These are phyloP conservation scores for Rugalucina vietnamica DNA, from an alignment of 2,888 invertebrate genomes.

Conservation along the genomic window DNA sequence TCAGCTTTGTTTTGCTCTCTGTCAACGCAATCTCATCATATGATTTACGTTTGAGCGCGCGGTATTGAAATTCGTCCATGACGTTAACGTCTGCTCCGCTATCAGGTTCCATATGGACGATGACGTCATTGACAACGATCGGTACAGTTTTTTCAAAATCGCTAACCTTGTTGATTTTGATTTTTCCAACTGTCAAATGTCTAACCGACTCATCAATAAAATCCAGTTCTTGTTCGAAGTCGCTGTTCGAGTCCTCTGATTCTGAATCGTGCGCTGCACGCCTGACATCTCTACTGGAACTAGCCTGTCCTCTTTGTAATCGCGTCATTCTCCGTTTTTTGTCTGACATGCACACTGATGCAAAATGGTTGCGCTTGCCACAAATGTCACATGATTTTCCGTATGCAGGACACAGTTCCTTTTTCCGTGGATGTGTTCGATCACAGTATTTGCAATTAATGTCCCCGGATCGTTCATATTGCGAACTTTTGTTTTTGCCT, in stretches of 20 bases:
- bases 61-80: neutral
- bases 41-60: neutral
- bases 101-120: too few species aligned
- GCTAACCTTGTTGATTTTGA: neutral
- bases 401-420: conserved; percentile 5
- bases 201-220: neutral
- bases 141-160: neutral
- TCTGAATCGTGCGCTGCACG: neutral
- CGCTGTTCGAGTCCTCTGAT: neutral
- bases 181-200: conserved; percentile 3
- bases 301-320: neutral
- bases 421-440: neutral
- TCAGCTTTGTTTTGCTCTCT: neutral
- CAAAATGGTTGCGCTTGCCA: neutral
- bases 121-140: neutral
- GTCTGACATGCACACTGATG: neutral
- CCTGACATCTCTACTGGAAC: neutral
- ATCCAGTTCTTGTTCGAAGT: neutral
- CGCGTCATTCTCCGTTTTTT: too few species aligned
- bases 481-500: too few species aligned
- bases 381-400: neutral
- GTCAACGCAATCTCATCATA: neutral
- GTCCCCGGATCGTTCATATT: too few species aligned
- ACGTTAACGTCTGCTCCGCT: too few species aligned
- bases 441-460: conserved; percentile 1